These are phyloP conservation scores for Hemicrepidius hirtus DNA, from an alignment of 2,888 invertebrate species.

Conservation along the genomic window DNA sequence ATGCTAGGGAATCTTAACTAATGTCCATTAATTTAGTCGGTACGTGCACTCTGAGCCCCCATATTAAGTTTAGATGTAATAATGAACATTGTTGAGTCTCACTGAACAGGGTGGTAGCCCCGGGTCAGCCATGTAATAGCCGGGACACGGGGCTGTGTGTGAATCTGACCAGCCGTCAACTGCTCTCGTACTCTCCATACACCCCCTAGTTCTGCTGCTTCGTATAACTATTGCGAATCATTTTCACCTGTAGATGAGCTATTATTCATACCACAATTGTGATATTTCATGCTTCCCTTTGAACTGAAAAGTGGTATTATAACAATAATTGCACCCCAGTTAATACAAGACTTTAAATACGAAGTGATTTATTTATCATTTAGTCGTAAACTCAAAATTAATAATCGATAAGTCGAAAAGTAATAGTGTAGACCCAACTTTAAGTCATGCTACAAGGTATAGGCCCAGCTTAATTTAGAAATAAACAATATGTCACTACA, in stretches of 20 bases:
- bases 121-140: conserved; percentile 48
- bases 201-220: conserved; percentile 19
- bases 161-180: conserved; percentile 51
- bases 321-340: too few species aligned
- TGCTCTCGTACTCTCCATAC: neutral
- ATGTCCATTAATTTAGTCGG: conserved; percentile 52
- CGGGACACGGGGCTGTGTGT: conserved; percentile 46
- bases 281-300: too few species aligned
- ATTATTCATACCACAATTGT: too few species aligned
- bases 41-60: conserved; percentile 50
- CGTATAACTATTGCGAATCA: conserved; percentile 15
- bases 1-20: conserved; percentile 52
- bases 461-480: too few species aligned
- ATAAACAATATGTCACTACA: too few species aligned
- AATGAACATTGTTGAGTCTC: conserved; percentile 52
- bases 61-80: conserved; percentile 53
- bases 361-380: too few species aligned
- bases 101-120: conserved; percentile 46
- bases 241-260: neutral
- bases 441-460: too few species aligned
- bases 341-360: too few species aligned
- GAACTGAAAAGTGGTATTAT: too few species aligned
- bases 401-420: too few species aligned
- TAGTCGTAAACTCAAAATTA: too few species aligned
- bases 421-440: too few species aligned